Conservation (phyloP, 2,113 vertebrate species). For the Callopanchax toddi region DNA sequence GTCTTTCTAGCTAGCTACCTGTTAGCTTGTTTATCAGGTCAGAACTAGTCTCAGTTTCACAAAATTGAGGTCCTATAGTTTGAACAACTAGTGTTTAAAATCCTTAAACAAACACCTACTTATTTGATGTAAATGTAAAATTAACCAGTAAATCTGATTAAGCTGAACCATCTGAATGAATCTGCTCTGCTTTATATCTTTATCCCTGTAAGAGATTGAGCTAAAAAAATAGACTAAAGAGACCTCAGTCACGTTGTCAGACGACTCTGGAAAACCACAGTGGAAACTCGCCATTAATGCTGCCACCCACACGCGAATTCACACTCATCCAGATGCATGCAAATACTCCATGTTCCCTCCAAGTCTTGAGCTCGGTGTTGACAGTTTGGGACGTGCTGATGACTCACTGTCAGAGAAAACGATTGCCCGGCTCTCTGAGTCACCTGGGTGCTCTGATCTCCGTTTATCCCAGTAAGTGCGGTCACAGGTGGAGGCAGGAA, state of each 20-base stretch:
- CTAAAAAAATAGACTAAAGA: conserved; percentile 3
- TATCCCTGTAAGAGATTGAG: conserved; percentile 20
- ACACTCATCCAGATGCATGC: conserved; percentile 31
- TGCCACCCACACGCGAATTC: conserved; percentile 14
- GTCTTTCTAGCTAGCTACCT: no score
- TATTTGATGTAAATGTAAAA: not conserved
- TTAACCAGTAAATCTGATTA: conserved; percentile 1
- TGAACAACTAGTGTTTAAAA: no score
- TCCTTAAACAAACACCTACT: no score
- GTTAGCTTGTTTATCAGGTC: no score
- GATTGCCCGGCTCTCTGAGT: conserved; percentile 17
- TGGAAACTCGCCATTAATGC: conserved; percentile 57
- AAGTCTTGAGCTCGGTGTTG: conserved; percentile 30
- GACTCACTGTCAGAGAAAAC: conserved; percentile 51
- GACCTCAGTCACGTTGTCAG: conserved; percentile 28
- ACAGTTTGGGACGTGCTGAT: conserved; percentile 37
- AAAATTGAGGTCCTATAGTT: no score
- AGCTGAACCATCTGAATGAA: conserved; percentile 16
- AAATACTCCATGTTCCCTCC: conserved; percentile 10
- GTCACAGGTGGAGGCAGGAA: conserved; percentile 42
- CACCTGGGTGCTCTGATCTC: conserved; percentile 43
- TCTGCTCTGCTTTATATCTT: not conserved
- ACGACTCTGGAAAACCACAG: conserved; percentile 34
- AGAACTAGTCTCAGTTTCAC: not conserved
- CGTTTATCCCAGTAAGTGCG: conserved; percentile 46